Evolutionary conservation across 1,140 invertebrate genomes (phyloP), one percentile per base, ranked within the genome.

Genomic region (fruit fly (Drosophila melanogaster)): DNA sequence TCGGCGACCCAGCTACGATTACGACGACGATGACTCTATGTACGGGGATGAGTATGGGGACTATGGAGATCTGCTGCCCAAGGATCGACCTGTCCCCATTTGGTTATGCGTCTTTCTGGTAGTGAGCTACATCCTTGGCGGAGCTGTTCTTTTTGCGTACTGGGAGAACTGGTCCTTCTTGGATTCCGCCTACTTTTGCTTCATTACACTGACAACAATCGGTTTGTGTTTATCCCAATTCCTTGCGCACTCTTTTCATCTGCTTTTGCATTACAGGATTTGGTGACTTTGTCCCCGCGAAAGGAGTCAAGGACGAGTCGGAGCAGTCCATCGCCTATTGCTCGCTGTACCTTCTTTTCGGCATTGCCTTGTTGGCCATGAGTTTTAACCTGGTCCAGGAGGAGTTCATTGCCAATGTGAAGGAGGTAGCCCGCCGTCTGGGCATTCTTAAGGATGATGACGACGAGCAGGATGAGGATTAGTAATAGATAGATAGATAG

Each of bases 311-410:
- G 49, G 93, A 94, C 35, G 94, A 95, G 47, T 95, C 95, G 0
- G 94, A 96, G 74, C 94, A 96, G 69, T 96, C 96, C 40, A 97
- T 99, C 67, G 97, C 98, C 0, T 94, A 99, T 17, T 98, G 97
- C 86, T 97, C 97, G 0, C 92, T 99, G 46, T 99, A 99, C 93
- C 93, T 99, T 59, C 93, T 99, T 12, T 98, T 98, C 91, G 98
- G 98, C 7, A 99, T 99, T 92, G 98, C 98, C 0, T 93, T 99
- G 30, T 93, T 99, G 54, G 98, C 98, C 19, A 99, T 99, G 99
- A 98, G 97, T 87, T 99, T 99, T 93, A 99, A 99, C 93, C 94
- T 99, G 72, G 98, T 99, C 19, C 97, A 98, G 92, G 97, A 98
- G 90, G 96, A 98, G 92, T 97, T 98, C 4, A 97, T 97, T 71